Percentiles rank a stretch among this genome's conserved stretches.
Evolutionary conservation across 2,888 invertebrate genomes (phyloP).

Genomic region (Isoperla grammatica): DNA sequence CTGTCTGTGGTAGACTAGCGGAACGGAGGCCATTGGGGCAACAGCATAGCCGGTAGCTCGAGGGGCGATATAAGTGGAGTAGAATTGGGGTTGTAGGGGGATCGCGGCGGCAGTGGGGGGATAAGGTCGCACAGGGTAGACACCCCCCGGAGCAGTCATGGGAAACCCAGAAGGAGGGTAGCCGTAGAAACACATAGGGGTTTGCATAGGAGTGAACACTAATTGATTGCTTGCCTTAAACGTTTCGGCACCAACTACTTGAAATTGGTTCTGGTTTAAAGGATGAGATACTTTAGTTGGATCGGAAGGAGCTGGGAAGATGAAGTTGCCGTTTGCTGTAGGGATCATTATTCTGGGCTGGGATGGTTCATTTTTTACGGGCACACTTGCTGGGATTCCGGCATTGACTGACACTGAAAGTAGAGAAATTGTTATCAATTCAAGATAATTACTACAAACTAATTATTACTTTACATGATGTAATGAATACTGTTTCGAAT

Average conservation of each 20-base stretch:
- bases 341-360: too few relatives aligned
- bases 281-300: too few relatives aligned
- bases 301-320: too few relatives aligned
- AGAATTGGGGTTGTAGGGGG: neutral
- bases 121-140: neutral
- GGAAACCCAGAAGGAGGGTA: neutral
- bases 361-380: too few relatives aligned
- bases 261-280: neutral
- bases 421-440: too few relatives aligned
- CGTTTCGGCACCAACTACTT: neutral
- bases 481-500: too few relatives aligned
- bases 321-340: too few relatives aligned
- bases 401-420: too few relatives aligned
- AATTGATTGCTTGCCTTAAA: constrained; percentile 38
- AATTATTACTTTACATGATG: too few relatives aligned
- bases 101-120: neutral
- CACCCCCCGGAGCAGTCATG: constrained; percentile 1
- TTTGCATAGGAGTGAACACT: constrained; percentile 34
- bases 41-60: neutral
- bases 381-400: too few relatives aligned
- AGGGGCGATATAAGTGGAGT: neutral
- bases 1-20: too few relatives aligned
- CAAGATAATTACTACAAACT: too few relatives aligned
- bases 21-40: neutral
- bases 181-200: constrained; percentile 7